Evolutionary conservation across 2,797 vertebrate species (phyloP).

Genomic region (Manis javanica): DNA sequence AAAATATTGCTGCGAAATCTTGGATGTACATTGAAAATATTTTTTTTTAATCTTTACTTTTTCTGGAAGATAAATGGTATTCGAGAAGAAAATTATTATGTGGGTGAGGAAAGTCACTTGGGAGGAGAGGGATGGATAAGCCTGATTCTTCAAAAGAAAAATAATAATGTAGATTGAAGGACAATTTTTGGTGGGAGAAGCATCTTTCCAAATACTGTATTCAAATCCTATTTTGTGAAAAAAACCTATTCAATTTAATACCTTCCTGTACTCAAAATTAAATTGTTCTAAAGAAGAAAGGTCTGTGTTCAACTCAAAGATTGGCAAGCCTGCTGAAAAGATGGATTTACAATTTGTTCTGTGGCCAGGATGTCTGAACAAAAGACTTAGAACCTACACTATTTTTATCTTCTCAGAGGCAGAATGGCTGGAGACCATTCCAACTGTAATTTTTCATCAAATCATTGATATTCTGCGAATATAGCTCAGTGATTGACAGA

Average conservation of each 20-base stretch:
- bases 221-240: neutral
- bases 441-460: conserved; percentile 28
- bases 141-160: conserved; percentile 39
- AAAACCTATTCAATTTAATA: neutral
- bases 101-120: neutral
- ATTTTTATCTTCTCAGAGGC: conserved; percentile 43
- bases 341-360: neutral
- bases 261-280: conserved; percentile 3
- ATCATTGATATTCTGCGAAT: conserved; percentile 15
- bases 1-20: conserved; percentile 80
- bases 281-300: conserved; percentile 38
- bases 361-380: neutral
- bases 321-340: neutral
- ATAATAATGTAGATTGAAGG: neutral
- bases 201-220: conserved; percentile 13
- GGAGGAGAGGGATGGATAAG: neutral
- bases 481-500: conserved; percentile 13
- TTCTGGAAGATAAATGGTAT: neutral
- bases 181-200: neutral
- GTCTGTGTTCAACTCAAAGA: neutral
- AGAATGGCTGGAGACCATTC: conserved; percentile 33
- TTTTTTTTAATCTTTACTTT: conserved; percentile 46
- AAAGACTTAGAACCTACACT: neutral
- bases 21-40: conserved; percentile 53
- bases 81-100: conserved; percentile 19